These are phyloP conservation scores for Molorchus minor DNA, from an alignment of 2,888 invertebrate genomes.

Conservation along the genomic window DNA sequence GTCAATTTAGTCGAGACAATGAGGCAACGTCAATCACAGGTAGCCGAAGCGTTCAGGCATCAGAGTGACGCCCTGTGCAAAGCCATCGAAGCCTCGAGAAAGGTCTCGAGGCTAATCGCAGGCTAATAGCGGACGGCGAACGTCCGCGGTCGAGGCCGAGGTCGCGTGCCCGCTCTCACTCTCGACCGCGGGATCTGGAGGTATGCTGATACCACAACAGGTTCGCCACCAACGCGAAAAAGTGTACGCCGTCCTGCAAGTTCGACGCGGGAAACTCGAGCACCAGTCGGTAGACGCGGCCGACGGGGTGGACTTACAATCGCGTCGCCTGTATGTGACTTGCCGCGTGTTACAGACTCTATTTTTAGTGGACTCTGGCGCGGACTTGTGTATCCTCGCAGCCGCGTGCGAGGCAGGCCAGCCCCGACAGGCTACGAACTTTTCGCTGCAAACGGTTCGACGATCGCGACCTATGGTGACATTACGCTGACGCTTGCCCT, in stretches of 20 bases:
- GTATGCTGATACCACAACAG: background rate
- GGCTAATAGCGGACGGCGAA: too few relatives aligned
- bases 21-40: background rate
- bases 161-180: too few relatives aligned
- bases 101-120: background rate
- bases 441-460: background rate
- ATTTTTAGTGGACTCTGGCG: background rate
- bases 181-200: too few relatives aligned
- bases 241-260: background rate
- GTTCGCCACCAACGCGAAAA: background rate
- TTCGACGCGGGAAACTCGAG: background rate
- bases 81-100: background rate
- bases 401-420: background rate
- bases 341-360: background rate
- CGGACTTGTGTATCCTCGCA: background rate
- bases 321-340: background rate
- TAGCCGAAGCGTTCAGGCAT: background rate
- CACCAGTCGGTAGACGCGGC: background rate
- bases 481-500: background rate
- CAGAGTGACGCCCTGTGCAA: background rate
- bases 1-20: constrained; percentile 1
- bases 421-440: background rate
- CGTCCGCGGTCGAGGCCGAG: too few relatives aligned
- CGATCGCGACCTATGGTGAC: background rate
- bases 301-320: background rate